phyloP scores from a whole-genome alignment of 2,888 invertebrate species.

The Harpalus rufipes region DNA sequence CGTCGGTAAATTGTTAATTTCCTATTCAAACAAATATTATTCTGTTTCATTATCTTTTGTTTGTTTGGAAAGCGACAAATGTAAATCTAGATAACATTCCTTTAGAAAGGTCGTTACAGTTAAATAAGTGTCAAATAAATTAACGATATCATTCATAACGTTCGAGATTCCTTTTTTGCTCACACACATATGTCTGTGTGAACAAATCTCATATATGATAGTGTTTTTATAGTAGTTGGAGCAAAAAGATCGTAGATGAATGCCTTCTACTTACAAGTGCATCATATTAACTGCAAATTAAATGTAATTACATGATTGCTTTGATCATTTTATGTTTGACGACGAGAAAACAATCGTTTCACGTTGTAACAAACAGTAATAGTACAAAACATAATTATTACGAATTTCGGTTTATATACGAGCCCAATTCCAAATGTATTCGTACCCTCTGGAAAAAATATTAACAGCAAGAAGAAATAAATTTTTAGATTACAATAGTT shows the following conservation, averaged over 20 bases:
- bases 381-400: no score
- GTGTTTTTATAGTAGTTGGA: slow-evolving; percentile 15
- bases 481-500: no score
- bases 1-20: no score
- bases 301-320: background rate
- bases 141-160: slow-evolving; percentile 27
- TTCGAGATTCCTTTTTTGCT: slow-evolving; percentile 32
- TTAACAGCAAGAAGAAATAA: no score
- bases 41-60: background rate
- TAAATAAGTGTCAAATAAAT: slow-evolving; percentile 51
- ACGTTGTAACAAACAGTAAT: background rate
- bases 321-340: background rate
- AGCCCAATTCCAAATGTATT: no score
- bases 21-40: background rate
- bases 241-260: slow-evolving; percentile 17
- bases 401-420: no score
- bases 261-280: background rate
- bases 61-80: background rate
- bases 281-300: background rate
- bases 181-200: background rate
- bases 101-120: slow-evolving; percentile 22
- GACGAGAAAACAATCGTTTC: background rate
- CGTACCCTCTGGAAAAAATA: no score
- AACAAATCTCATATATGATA: background rate
- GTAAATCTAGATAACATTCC: background rate